Evolutionary conservation across 2,797 vertebrate genomes (phyloP).

Genomic region (Chloroceryle amazona): DNA sequence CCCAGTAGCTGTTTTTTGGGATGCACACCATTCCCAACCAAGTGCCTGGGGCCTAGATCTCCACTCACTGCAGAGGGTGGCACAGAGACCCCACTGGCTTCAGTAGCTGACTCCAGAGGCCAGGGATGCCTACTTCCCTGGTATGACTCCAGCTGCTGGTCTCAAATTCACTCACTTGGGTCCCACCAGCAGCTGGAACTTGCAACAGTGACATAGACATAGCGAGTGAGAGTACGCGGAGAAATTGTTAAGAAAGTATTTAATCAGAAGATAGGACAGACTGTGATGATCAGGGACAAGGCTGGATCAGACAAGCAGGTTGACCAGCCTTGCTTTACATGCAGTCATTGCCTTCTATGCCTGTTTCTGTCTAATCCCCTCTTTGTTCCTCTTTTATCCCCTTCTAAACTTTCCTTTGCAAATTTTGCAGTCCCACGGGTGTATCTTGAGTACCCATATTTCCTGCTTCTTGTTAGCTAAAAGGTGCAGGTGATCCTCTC

Average conservation of each 20-base stretch:
- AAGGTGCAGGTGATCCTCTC: not conserved
- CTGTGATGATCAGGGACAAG: not conserved
- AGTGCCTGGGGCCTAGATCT: rapidly evolving
- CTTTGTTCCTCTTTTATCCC: not conserved
- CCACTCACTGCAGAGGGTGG: not conserved
- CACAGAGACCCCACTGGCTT: not conserved
- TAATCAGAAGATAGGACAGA: not conserved
- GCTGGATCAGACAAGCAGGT: not conserved
- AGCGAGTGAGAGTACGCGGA: not conserved
- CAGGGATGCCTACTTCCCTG: not conserved
- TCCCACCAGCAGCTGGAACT: not conserved
- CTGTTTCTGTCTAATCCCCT: not conserved
- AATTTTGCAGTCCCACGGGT: not conserved
- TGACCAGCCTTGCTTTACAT: not conserved
- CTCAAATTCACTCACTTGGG: not conserved
- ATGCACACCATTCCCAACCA: rapidly evolving
- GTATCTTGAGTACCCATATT: not conserved
- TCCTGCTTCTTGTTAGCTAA: not conserved
- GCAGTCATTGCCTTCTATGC: not conserved
- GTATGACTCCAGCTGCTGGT: not conserved
- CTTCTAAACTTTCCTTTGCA: not conserved
- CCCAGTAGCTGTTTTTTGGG: not conserved
- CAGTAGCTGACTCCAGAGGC: not conserved
- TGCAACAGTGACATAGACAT: not conserved
- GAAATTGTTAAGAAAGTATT: not conserved